phyloP scores from a whole-genome alignment of 2,888 invertebrate genomes.

The Pelosia muscerda region DNA sequence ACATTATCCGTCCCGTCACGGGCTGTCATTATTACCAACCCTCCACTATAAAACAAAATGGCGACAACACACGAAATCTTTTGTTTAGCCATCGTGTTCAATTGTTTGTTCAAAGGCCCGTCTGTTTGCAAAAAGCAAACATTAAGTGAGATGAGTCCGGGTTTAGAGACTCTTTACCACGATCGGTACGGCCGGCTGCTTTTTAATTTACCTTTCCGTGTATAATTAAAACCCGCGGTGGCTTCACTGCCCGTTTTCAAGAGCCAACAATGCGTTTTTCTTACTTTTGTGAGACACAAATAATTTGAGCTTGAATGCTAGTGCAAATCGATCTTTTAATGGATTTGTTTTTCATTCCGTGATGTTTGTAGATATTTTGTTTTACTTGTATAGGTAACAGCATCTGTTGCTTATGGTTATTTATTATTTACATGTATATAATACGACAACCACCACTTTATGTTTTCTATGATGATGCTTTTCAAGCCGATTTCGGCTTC shows the following conservation, averaged over 20 bases:
- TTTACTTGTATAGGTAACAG: background rate
- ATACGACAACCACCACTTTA: too few species aligned
- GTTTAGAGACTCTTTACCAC: conserved; percentile 64
- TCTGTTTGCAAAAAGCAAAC: conserved; percentile 47
- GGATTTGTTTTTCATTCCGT: conserved; percentile 33
- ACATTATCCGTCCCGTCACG: conserved; percentile 19
- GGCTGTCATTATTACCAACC: conserved; percentile 21
- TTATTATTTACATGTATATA: too few species aligned
- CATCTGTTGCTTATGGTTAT: too few species aligned
- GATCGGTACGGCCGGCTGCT: conserved; percentile 74
- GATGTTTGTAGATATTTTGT: background rate
- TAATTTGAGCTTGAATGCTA: conserved; percentile 31
- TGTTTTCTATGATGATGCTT: too few species aligned
- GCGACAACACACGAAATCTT: conserved; percentile 54
- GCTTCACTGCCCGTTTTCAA: conserved; percentile 66
- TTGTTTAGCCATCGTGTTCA: conserved; percentile 55
- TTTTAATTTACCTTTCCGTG: conserved; percentile 83
- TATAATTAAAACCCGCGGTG: conserved; percentile 80
- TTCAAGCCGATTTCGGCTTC: too few species aligned
- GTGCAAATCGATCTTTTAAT: conserved; percentile 43
- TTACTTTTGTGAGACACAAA: conserved; percentile 49
- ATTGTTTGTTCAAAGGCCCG: conserved; percentile 56
- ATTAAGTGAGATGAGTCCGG: conserved; percentile 61
- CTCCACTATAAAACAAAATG: conserved; percentile 34
- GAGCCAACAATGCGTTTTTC: conserved; percentile 68